phyloP scores from a whole-genome alignment of 2,113 vertebrate genomes.

The Acanthisitta chloris region DNA sequence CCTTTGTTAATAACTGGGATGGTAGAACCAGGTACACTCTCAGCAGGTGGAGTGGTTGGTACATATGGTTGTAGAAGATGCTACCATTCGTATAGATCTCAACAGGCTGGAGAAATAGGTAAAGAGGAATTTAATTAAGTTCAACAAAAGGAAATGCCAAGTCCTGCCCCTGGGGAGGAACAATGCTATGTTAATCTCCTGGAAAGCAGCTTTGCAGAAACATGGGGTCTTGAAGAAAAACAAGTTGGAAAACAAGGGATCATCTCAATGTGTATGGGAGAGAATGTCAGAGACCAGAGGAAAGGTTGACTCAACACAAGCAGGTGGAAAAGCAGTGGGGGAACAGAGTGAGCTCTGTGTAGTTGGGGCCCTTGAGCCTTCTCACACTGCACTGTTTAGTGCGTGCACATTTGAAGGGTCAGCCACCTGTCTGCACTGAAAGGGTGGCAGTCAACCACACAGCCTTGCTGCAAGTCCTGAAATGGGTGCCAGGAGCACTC shows the following conservation, averaged over 20 bases:
- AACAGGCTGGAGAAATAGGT: background rate
- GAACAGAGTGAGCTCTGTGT: too few species aligned
- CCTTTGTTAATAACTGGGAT: background rate
- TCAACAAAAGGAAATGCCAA: background rate
- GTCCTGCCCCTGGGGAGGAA: background rate
- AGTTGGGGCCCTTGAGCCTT: too few species aligned
- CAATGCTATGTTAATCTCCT: background rate
- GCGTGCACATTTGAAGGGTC: too few species aligned
- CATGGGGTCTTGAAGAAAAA: background rate
- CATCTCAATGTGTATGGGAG: background rate
- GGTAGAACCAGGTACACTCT: background rate
- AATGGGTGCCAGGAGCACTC: too few species aligned
- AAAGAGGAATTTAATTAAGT: background rate
- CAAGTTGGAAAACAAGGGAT: background rate
- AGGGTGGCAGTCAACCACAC: too few species aligned
- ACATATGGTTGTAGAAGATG: background rate
- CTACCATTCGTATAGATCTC: background rate
- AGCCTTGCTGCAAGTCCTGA: too few species aligned
- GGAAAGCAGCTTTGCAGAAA: background rate
- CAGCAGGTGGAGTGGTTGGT: background rate
- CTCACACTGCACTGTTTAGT: too few species aligned
- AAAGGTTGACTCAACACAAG: too few species aligned
- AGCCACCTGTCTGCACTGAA: too few species aligned
- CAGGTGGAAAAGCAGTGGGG: too few species aligned
- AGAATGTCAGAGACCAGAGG: too few species aligned